Conservation (phyloP, 1,140 invertebrate species). For the Euura lappo region DNA sequence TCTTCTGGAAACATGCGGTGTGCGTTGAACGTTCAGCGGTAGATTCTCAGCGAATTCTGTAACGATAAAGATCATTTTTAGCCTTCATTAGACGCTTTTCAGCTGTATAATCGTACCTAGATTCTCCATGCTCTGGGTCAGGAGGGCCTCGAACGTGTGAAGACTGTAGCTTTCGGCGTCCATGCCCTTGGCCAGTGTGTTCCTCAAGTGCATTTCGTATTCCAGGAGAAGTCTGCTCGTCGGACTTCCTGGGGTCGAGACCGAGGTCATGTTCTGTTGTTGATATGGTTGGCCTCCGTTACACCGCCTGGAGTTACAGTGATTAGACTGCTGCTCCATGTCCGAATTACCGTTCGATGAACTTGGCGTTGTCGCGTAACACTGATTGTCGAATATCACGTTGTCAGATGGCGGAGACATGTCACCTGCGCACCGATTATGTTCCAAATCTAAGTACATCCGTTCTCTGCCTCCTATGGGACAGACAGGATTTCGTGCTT, state of each 20-base stretch:
- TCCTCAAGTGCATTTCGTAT: slow-evolving; percentile 94
- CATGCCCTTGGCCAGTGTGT: slow-evolving; percentile 93
- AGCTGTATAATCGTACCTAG: slow-evolving; percentile 68
- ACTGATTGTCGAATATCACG: slow-evolving; percentile 92
- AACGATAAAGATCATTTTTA: slow-evolving; percentile 30
- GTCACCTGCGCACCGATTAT: slow-evolving; percentile 72
- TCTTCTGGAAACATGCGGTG: slow-evolving; percentile 80
- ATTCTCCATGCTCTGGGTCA: slow-evolving; percentile 95
- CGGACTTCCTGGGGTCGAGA: slow-evolving; percentile 82
- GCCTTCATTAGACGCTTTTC: too few relatives aligned
- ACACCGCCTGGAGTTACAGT: slow-evolving; percentile 66
- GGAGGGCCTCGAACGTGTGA: slow-evolving; percentile 90
- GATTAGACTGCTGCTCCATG: slow-evolving; percentile 74
- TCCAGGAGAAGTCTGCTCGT: slow-evolving; percentile 86
- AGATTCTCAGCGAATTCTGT: slow-evolving; percentile 85
- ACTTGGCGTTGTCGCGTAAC: slow-evolving; percentile 90
- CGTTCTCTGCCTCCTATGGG: slow-evolving; percentile 60
- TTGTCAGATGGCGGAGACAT: slow-evolving; percentile 89
- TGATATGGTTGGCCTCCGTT: slow-evolving; percentile 55
- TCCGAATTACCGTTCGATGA: slow-evolving; percentile 90
- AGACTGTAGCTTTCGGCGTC: slow-evolving; percentile 93
- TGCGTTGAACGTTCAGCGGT: slow-evolving; percentile 80
- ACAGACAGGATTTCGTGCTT: slow-evolving; percentile 18
- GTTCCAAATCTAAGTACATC: slow-evolving; percentile 85
- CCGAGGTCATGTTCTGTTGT: slow-evolving; percentile 44